Evolutionary conservation across 2,113 vertebrate genomes (phyloP), one percentile per base, ranked within the genome.

Genomic region (Nothocercus julius): DNA sequence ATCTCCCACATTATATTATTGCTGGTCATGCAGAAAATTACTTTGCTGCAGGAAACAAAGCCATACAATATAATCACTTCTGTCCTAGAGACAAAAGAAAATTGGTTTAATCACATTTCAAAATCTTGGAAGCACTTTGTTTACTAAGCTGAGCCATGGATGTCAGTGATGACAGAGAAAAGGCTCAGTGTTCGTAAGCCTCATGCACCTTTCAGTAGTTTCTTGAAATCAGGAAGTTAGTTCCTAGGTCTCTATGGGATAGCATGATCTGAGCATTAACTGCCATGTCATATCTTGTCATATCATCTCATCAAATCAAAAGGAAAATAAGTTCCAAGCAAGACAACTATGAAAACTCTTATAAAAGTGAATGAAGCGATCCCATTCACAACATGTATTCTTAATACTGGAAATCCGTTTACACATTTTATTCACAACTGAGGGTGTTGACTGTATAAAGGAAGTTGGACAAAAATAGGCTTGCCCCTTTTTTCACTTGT

Each of bases 11-110:
- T 97, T 96, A 96, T 44, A 93, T 97, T 98, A 96, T 90, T 97
- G 74, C 91, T 97, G 92, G 94, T 97, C 97, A 98, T 97, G 98
- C 96, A 97, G 97, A 98, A 98, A 98, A 98, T 98, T 97, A 94
- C 95, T 98, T 97, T 97, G 92, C 96, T 97, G 82, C 88, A 95
- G 94, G 96, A 98, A 97, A 97, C 84, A 96, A 97, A 97, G 83
- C 53, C 87, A 96, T 96, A 64, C 74, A 97, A 91, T 92, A 85
- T 77, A 93, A 97, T 97, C 79, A 97, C 84, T 95, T 94, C 49
- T 95, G 77, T 92, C 47, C 82, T 81, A 90, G 18, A 95, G 80
- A 89, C 85, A 77, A 93, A 62, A 94, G 90, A 97, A 98, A 97
- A 97, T 96, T 97, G 66, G 68, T 97, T 97, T 97, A 97, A 97